Evolutionary conservation across 2,113 vertebrate species (phyloP), one percentile per base, ranked within the genome.

Genomic region (Thymallus thymallus): DNA sequence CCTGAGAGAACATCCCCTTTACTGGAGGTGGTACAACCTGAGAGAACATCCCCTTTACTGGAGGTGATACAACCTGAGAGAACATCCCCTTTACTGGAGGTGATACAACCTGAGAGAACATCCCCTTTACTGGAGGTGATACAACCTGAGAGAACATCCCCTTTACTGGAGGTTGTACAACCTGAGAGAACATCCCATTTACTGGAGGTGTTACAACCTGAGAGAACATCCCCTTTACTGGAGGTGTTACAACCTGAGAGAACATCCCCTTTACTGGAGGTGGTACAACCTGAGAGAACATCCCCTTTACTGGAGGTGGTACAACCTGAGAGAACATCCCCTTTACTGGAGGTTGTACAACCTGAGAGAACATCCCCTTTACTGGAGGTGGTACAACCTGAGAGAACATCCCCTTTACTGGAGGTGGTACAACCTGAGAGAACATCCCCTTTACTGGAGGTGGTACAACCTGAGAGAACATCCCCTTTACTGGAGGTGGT

Each of bases 141-240:
- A 85, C 62, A 75, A 20, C 70, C 26, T 26, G 26, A 26, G 1
- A 1, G 1, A 26, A 26, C 26, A 26, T 26, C 26, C 26, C 26
- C 26, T 26, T 26, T 26, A 26, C 26, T 26, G n/a, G n/a, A n/a
- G n/a, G n/a, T n/a, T n/a, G n/a, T n/a, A n/a, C n/a, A n/a, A n/a
- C n/a, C n/a, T n/a, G n/a, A 79, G 74, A 67, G 30, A 23, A 62
- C 55, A 56, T 61, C 20, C 29, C 74, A n/a, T 29, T 48, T 10
- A 3, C 46, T 68, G 74, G 71, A n/a, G 84, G 86, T 88, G 77
- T 26, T 84, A 85, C 62, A 75, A 20, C 70, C 26, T 26, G 26
- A 26, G 1, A 1, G 1, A 26, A 26, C 26, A 26, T 26, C 26
- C 26, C 26, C 26, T 26, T 26, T 26, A 26, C 26, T 26, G n/a